These are phyloP conservation scores for Rhinoptilus africanus DNA, from an alignment of 2,113 vertebrate species.

Conservation along the genomic window DNA sequence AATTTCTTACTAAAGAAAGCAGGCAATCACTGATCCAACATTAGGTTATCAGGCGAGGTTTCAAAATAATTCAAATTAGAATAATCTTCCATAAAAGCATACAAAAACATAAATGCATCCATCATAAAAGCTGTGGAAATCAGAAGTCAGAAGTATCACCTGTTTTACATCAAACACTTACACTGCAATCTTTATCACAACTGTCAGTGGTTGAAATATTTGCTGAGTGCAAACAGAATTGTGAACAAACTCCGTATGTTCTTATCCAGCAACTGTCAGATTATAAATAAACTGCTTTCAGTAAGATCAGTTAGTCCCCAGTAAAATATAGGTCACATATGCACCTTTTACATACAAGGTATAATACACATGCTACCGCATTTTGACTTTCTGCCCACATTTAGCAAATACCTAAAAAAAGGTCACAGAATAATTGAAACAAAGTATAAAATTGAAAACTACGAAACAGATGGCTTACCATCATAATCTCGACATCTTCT, in stretches of 20 bases:
- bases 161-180: background rate
- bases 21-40: background rate
- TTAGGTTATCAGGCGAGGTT: background rate
- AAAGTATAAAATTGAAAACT: background rate
- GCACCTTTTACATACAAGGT: background rate
- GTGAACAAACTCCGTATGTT: background rate
- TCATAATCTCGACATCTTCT: constrained; percentile 97
- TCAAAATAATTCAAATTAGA: background rate
- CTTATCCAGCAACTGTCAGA: background rate
- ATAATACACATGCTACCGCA: background rate
- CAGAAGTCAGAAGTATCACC: background rate
- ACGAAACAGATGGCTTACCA: constrained; percentile 73
- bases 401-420: background rate
- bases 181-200: background rate
- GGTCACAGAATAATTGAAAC: background rate
- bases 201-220: background rate
- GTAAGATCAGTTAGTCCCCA: background rate
- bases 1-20: background rate
- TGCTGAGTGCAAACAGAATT: background rate
- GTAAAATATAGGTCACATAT: background rate
- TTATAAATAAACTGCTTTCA: background rate
- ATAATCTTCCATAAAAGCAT: background rate
- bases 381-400: background rate
- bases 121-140: background rate
- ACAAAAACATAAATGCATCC: background rate